Percentiles rank a stretch among this genome's conserved stretches.
Evolutionary conservation across 2,113 vertebrate species (phyloP).

Genomic region (Crotalus helleri): DNA sequence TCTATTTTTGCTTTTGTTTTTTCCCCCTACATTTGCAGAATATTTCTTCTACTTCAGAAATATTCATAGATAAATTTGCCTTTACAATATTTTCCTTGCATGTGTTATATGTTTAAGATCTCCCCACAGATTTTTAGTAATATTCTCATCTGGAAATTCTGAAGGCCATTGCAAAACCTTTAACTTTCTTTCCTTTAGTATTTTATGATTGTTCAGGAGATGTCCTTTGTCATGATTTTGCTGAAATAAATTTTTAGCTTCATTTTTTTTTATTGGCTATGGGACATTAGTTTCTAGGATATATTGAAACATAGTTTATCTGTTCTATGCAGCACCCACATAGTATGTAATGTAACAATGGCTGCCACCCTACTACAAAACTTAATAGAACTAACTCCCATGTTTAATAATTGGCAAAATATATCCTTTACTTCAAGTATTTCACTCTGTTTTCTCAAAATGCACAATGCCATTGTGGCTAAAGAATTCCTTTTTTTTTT

Average conservation of each 20-base stretch:
- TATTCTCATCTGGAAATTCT: neutral
- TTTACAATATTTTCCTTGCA: neutral
- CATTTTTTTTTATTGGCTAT: neutral
- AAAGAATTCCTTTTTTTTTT: neutral
- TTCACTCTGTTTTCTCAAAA: neutral
- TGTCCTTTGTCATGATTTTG: neutral
- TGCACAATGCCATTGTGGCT: neutral
- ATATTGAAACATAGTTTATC: neutral
- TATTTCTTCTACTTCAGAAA: neutral
- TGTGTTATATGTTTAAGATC: neutral
- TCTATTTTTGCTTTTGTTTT: neutral
- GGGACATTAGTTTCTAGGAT: neutral
- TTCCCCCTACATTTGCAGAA: neutral
- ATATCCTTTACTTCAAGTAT: neutral
- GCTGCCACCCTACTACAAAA: neutral
- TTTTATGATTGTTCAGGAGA: neutral
- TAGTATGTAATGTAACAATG: neutral
- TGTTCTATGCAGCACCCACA: neutral
- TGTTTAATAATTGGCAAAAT: neutral
- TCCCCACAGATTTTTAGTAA: neutral
- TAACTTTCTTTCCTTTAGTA: neutral
- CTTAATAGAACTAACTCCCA: neutral
- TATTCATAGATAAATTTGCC: neutral
- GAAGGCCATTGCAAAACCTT: neutral
- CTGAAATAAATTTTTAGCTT: neutral